Conservation (phyloP, 2,113 vertebrate species). For the Micronycteris hirsuta region DNA sequence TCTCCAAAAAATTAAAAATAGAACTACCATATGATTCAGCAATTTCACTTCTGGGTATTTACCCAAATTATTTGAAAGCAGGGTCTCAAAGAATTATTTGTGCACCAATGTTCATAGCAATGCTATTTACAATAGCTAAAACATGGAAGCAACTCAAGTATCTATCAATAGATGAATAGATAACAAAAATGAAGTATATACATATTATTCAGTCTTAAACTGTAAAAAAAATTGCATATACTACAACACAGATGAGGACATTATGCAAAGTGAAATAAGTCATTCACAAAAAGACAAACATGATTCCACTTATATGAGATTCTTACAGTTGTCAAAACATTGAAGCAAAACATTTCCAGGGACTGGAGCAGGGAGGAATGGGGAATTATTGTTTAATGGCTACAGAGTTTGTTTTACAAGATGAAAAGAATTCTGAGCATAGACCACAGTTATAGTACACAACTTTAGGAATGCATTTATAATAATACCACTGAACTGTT, state of each 20-base stretch:
- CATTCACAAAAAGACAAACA: not conserved
- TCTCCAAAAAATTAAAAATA: not conserved
- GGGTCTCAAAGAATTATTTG: not conserved
- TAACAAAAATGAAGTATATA: not conserved
- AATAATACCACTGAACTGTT: not conserved
- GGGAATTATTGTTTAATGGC: not conserved
- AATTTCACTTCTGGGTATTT: not conserved
- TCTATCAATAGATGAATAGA: not conserved
- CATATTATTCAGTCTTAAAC: not conserved
- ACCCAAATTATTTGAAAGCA: not conserved
- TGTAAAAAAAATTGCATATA: not conserved
- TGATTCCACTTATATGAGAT: not conserved
- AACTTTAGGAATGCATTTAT: not conserved
- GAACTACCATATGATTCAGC: not conserved
- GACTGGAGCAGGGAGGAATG: not conserved
- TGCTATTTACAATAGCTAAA: not conserved
- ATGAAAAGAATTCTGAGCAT: not conserved
- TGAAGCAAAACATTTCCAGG: not conserved
- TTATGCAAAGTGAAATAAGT: not conserved
- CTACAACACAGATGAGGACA: not conserved
- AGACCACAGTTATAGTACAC: not conserved
- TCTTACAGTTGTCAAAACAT: not conserved
- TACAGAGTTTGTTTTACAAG: not conserved
- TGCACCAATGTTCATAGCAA: not conserved
- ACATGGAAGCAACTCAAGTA: not conserved